Percentiles rank a stretch among this genome's conserved stretches.
These are phyloP conservation scores for Cuniculus paca DNA, from an alignment of 2,797 vertebrate genomes.

Conservation along the genomic window DNA sequence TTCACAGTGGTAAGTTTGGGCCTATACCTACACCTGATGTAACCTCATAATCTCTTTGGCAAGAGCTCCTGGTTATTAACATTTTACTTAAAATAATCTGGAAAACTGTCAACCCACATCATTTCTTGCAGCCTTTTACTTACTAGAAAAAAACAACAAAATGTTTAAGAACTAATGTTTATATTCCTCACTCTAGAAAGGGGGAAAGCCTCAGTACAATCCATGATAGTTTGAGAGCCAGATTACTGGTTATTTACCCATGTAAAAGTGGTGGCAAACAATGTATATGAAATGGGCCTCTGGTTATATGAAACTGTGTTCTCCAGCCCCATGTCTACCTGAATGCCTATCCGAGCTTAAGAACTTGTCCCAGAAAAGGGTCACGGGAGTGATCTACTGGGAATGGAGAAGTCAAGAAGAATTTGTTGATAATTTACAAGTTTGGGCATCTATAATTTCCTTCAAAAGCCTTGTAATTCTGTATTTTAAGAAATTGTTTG, in stretches of 20 bases:
- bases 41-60: conserved; percentile 65
- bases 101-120: conserved; percentile 48
- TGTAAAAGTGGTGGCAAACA: background rate
- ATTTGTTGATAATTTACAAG: conserved; percentile 18
- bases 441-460: conserved; percentile 9
- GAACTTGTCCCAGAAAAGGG: background rate
- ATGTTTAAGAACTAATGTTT: conserved; percentile 14
- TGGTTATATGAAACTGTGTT: background rate
- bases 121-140: conserved; percentile 45
- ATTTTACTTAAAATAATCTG: conserved; percentile 72
- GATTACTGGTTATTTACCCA: background rate
- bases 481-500: conserved; percentile 29
- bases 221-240: conserved; percentile 27
- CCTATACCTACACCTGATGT: conserved; percentile 48
- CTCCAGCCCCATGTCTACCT: background rate
- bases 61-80: conserved; percentile 59
- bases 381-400: background rate
- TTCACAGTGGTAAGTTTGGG: conserved; percentile 60
- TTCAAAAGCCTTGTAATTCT: conserved; percentile 8
- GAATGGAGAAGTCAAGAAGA: background rate
- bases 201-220: background rate
- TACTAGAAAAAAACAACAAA: conserved; percentile 64
- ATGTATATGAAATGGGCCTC: background rate
- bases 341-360: background rate
- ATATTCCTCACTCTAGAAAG: conserved; percentile 4